Base-by-base conservation (phyloP, 2,797 vertebrate species). In the Sternotherus odoratus region DNA sequence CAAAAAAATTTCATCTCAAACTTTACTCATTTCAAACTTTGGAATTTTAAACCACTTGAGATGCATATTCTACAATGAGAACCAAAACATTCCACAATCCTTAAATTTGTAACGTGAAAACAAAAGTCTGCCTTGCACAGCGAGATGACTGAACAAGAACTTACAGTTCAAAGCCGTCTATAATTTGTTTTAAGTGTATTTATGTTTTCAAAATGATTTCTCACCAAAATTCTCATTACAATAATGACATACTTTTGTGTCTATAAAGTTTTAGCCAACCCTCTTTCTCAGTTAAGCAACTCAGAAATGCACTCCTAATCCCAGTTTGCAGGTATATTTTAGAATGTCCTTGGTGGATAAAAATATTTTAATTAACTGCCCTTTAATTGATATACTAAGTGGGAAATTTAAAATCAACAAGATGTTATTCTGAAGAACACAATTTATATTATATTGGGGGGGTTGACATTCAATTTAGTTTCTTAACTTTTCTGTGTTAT, bases 81-180 rank as follows among this genome's bases (percentile, higher is more conserved):
- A 96, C 82, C 79, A 97, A 95, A 97, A 97, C 92, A 96, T 69
- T 91, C 80, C 95, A 95, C 95, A 92, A 97, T 97, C 91, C 91
- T 89, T 95, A 94, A 96, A 94, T 93, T 95, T 96, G 95, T 97
- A 96, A 97, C 91, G 95, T 87, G 82, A 95, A 94, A 89, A 95
- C 96, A 96, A 95, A 97, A 97, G 97, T 87, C 79, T 96, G 94
- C 87, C 82, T 96, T 94, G 82, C 75, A 92, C 72, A 80, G 89
- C 0, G 13, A 91, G 92, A 85, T 69, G 93, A 95, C 54, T 49
- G 87, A 94, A 95, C 90, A 94, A 95, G 87, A 90, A 82, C 83
- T 90, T 93, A 94, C 93, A 94, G 93, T 97, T 57, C 83, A 48
- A 88, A 93, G 88, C 69, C 77, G 72, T 89, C 92, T 85, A 82